Conservation (phyloP, 2,113 vertebrate species). For the Dascyllus trimaculatus region DNA sequence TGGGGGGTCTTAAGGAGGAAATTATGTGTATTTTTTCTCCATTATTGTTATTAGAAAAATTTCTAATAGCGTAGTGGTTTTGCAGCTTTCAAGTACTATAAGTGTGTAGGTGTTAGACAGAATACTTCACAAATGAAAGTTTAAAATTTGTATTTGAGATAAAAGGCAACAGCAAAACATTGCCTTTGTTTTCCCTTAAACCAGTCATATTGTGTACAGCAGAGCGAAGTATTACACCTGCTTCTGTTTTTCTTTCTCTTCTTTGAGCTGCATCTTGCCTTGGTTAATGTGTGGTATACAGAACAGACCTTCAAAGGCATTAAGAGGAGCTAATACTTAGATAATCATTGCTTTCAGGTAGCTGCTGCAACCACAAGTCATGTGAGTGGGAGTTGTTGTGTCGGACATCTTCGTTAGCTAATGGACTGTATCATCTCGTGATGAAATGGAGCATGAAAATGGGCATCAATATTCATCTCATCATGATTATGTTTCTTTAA, state of each 20-base stretch:
- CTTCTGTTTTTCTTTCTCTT: not conserved
- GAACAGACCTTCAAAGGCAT: too few species aligned
- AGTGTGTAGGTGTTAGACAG: too few species aligned
- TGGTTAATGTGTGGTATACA: not conserved
- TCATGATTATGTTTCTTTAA: not conserved
- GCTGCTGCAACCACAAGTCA: not conserved
- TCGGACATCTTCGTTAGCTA: not conserved
- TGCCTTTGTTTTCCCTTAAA: not conserved
- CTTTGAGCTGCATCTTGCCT: not conserved
- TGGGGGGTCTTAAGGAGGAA: not conserved
- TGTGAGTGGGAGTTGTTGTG: not conserved
- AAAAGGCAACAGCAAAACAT: not conserved
- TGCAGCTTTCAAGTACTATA: not conserved
- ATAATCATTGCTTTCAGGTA: too few species aligned
- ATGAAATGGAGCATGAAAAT: slow-evolving; percentile 29
- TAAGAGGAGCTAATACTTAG: too few species aligned
- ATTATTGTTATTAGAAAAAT: not conserved
- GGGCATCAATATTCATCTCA: slow-evolving; percentile 1
- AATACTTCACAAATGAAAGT: too few species aligned
- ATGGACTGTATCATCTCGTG: slow-evolving; percentile 1
- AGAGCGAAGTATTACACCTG: too few species aligned
- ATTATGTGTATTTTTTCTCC: not conserved
- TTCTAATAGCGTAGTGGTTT: not conserved
- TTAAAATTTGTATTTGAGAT: too few species aligned
- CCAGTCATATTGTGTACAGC: not conserved